Conservation (phyloP, 2,888 invertebrate species). For the Scaptomyza caliginosa region DNA sequence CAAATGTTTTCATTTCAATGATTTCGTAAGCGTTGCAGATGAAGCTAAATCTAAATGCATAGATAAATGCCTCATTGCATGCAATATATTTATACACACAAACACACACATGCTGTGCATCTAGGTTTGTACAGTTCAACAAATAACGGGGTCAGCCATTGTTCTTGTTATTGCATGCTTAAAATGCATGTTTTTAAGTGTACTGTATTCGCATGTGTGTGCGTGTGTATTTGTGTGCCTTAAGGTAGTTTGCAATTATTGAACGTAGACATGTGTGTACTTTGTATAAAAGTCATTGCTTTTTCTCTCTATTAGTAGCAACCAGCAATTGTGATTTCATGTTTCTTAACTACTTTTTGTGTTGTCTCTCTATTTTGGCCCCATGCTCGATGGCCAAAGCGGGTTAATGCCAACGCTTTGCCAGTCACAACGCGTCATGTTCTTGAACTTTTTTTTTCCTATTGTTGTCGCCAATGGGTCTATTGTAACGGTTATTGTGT, state of each 20-base stretch:
- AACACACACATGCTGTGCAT: constrained; percentile 3
- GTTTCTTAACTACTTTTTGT: constrained; percentile 30
- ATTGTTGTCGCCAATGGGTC: constrained; percentile 28
- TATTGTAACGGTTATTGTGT: constrained; percentile 58
- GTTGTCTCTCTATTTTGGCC: constrained; percentile 12
- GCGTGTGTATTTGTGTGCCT: constrained; percentile 19
- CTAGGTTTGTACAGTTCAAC: constrained; percentile 68
- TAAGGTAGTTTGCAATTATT: constrained; percentile 51
- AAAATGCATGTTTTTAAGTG: constrained; percentile 53
- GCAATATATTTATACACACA: constrained; percentile 31
- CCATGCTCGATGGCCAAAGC: constrained; percentile 65
- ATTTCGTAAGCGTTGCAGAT: constrained; percentile 31
- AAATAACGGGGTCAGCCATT: constrained; percentile 74
- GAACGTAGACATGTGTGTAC: constrained; percentile 41
- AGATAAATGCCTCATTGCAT: constrained; percentile 50
- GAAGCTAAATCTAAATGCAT: constrained; percentile 13
- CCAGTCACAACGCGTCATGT: constrained; percentile 54
- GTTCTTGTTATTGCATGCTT: constrained; percentile 51
- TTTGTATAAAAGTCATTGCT: neutral
- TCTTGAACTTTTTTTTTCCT: constrained; percentile 61
- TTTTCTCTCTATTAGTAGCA: neutral
- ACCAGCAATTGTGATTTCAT: constrained; percentile 46
- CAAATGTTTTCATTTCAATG: constrained; percentile 55
- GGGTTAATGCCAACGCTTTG: constrained; percentile 64
- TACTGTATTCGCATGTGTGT: constrained; percentile 23